Percentiles rank a stretch among this genome's conserved stretches.
phyloP scores from a whole-genome alignment of 2,888 invertebrate genomes.

The Syrphus vitripennis region DNA sequence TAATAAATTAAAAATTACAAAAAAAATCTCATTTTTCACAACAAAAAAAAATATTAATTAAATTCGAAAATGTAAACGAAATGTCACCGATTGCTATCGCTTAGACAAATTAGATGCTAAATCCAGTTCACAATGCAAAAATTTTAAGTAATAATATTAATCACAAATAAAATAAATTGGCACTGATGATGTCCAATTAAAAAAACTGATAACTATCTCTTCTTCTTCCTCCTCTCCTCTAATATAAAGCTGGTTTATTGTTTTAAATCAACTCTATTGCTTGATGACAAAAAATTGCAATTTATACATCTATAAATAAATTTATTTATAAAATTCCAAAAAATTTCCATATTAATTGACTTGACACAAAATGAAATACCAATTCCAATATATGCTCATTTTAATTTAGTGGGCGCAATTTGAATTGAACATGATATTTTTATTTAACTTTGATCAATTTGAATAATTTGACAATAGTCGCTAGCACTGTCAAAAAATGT shows the following conservation, averaged over 20 bases:
- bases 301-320: slow-evolving; percentile 20
- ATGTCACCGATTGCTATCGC: slow-evolving; percentile 58
- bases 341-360: slow-evolving; percentile 63
- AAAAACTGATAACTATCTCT: slow-evolving; percentile 36
- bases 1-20: slow-evolving; percentile 3
- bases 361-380: slow-evolving; percentile 58
- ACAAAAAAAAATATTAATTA: not conserved
- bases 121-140: slow-evolving; percentile 8
- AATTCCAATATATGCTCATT: too few species aligned
- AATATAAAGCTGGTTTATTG: slow-evolving; percentile 12
- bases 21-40: not conserved
- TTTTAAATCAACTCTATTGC: slow-evolving; percentile 2
- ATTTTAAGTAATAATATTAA: slow-evolving; percentile 30
- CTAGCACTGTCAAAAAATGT: slow-evolving; percentile 39
- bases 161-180: slow-evolving; percentile 54
- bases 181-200: slow-evolving; percentile 61
- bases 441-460: slow-evolving; percentile 20
- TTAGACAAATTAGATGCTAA: slow-evolving; percentile 56
- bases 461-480: slow-evolving; percentile 38
- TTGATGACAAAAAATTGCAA: not conserved
- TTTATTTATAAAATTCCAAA: not conserved
- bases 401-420: slow-evolving; percentile 66
- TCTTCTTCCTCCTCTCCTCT: not conserved
- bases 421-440: slow-evolving; percentile 65
- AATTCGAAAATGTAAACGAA: slow-evolving; percentile 24